Evolutionary conservation across 2,888 invertebrate species (phyloP), one percentile per base, ranked within the genome.

Genomic region (Cordylochernes scorpioides): DNA sequence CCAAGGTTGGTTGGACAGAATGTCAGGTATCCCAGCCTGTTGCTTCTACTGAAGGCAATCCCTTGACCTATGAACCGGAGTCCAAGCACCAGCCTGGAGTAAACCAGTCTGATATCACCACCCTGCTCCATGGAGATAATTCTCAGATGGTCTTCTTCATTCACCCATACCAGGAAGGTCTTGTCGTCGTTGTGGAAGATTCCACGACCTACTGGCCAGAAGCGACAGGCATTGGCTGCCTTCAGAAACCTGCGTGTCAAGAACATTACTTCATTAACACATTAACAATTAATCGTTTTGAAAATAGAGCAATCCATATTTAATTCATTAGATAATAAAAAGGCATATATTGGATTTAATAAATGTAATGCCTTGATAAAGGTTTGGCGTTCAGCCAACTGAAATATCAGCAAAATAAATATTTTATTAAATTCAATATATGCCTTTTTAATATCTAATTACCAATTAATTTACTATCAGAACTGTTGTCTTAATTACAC

Each of bases 1-100:
- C 94, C 91, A 61, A 94, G 60, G 61, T 94, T 94, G 58, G 86
- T 82, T 40, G 91, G 91, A 64, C 91, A 94, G 74, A 91, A 91
- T 28, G 91, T 91, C 48, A 94, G 63, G 70, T 82, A 94, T 39
- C 91, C 91, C 43, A 88, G 70, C 47, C 84, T 68, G 49, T 86
- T 75, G 51, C 86, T 29, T 38, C 44, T 15, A 61, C 66, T 43
- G 50, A 78, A 84, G 29, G 64, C 59, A 28, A 77, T 51, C 28
- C 59, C 43, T 15, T 41, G 38, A 32, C 49, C 50, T 24, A 51
- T 33, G 5, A 28, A n/a, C 10, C 30, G 27, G 49, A 73, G 61
- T 2, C 72, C 60, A 24, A 62, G 58, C 0, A 78, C 74, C 49
- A 86, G 60, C 52, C 84, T 70, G 53, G 71, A 70, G 63, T 73